These are phyloP conservation scores for Burhinus oedicnemus DNA, from an alignment of 2,113 vertebrate genomes.

Conservation along the genomic window DNA sequence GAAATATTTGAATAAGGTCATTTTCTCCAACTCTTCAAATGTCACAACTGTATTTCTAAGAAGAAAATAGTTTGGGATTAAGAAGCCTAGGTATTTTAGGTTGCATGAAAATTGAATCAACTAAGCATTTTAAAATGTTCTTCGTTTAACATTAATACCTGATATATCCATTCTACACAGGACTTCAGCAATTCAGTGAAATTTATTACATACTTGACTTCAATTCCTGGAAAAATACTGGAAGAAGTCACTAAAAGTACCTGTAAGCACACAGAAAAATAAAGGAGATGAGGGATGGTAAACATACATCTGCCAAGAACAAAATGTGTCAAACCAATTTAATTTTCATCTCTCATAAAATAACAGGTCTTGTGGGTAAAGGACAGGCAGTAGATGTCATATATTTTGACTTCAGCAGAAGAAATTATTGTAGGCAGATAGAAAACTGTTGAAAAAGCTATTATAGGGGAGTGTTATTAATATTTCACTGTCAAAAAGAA, in stretches of 20 bases:
- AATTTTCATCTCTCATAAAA: background rate
- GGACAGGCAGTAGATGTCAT: background rate
- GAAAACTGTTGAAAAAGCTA: constrained; percentile 9
- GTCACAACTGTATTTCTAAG: background rate
- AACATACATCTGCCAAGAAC: constrained; percentile 30
- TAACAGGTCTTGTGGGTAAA: background rate
- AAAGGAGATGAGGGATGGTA: background rate
- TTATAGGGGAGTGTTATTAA: constrained; percentile 8
- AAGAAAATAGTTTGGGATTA: background rate
- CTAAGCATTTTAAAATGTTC: background rate
- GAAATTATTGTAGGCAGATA: constrained; percentile 10
- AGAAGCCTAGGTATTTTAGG: background rate
- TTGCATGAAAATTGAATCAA: background rate
- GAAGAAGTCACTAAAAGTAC: background rate
- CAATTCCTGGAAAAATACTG: background rate
- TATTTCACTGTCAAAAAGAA: constrained; percentile 26
- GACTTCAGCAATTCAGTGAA: background rate
- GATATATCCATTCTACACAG: background rate
- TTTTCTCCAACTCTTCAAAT: background rate
- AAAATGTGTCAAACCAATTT: constrained; percentile 38
- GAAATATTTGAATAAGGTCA: background rate
- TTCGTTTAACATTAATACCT: background rate
- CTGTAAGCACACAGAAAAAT: background rate
- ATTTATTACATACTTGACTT: background rate
- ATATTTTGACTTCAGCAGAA: constrained; percentile 28